Evolutionary conservation across 2,888 invertebrate species (phyloP).

Genomic region (Hydroisotoma schaefferi): DNA sequence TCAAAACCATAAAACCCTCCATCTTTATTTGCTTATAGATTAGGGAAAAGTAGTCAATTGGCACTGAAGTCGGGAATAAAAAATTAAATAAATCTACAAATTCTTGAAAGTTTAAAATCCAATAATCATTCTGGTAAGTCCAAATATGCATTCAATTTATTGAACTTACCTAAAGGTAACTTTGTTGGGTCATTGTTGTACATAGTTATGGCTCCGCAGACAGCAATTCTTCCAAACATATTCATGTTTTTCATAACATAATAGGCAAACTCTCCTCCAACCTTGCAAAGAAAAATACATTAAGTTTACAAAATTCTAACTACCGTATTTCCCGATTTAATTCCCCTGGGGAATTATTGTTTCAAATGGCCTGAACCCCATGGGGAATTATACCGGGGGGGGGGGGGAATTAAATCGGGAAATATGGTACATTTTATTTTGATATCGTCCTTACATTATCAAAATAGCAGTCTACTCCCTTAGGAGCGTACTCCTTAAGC

Average conservation of each 20-base stretch:
- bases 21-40: slow-evolving; percentile 61
- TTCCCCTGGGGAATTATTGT: no score
- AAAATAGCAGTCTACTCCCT: slow-evolving; percentile 71
- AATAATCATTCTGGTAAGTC: background rate
- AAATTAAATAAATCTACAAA: background rate
- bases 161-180: slow-evolving; percentile 23
- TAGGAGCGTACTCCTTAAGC: slow-evolving; percentile 61
- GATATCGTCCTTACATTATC: slow-evolving; percentile 59
- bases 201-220: slow-evolving; percentile 64
- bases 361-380: no score
- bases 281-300: no score
- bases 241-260: slow-evolving; percentile 63
- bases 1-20: slow-evolving; percentile 61
- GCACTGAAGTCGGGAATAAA: slow-evolving; percentile 28
- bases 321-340: no score
- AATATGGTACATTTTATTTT: no score
- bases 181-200: slow-evolving; percentile 57
- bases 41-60: slow-evolving; percentile 59
- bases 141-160: background rate
- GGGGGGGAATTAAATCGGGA: no score
- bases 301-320: no score
- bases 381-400: no score
- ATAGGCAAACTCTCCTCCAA: slow-evolving; percentile 64
- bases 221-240: slow-evolving; percentile 60
- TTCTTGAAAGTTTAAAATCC: background rate